Evolutionary conservation across 2,797 vertebrate genomes (phyloP), one percentile per base, ranked within the genome.

Genomic region (Enteromius thamalakanensis): DNA sequence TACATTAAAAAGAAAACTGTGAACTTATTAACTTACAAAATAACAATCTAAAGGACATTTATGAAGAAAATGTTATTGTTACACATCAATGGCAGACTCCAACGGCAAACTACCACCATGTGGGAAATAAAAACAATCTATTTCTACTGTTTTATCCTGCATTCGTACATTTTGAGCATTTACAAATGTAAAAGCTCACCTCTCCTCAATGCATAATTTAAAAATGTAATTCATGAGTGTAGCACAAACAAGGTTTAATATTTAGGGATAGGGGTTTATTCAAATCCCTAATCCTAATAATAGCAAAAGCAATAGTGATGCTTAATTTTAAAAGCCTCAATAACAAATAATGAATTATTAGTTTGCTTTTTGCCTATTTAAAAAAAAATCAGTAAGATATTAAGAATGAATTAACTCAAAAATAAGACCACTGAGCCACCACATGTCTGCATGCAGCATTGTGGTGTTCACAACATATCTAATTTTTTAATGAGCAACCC

Each of bases 401-500:
- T 2, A 42, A 49, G 21, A 81, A 49, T 45, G 0, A 8, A 29
- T n/a, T 32, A 79, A 40, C 32, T 40, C 5, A 7, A 11, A 12
- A 49, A 45, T 6, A 47, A 15, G 0, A 60, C n/a, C 15, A 53
- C 19, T 45, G 29, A 34, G n/a, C n/a, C 47, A 80, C n/a, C 23
- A 14, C 37, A 40, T 17, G n/a, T 53, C 34, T 47, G 14, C 23
- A 47, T 45, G 67, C 5, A 3, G 51, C 11, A 55, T 55, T 68
- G 45, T 26, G 23, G 14, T 34, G 17, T 26, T 49, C 12, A 9
- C 42, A 40, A 45, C 69, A 23, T 26, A 49, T 60, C 49, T 70
- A n/a, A 83, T 77, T 83, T 78, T 77, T 83, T 83, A 83, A 78
- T 83, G 81, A 83, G 81, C 19, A 58, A 60, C 69, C 32, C 53